These are phyloP conservation scores for Syrrhaptes paradoxus DNA, from an alignment of 2,113 vertebrate species.

Conservation along the genomic window DNA sequence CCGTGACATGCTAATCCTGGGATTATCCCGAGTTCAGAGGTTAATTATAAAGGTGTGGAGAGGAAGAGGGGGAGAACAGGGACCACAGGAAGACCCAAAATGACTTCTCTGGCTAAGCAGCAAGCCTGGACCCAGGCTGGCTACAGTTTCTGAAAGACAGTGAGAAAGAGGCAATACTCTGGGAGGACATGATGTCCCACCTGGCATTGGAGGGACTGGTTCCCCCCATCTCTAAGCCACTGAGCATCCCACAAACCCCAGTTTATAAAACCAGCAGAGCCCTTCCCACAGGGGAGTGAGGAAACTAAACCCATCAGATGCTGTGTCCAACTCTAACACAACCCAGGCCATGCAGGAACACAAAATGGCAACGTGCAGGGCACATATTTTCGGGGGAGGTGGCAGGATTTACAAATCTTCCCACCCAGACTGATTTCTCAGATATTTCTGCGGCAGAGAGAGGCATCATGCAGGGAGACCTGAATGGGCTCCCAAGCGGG, in stretches of 20 bases:
- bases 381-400: not conserved
- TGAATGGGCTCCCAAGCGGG: not conserved
- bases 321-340: not conserved
- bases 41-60: slow-evolving; percentile 54
- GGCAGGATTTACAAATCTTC: not conserved
- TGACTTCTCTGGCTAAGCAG: not conserved
- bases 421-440: slow-evolving; percentile 24
- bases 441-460: not conserved
- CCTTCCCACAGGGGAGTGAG: not conserved
- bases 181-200: not conserved
- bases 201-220: not conserved
- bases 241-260: not conserved
- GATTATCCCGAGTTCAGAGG: slow-evolving; percentile 43
- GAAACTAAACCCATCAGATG: not conserved
- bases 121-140: not conserved
- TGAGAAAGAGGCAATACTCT: not conserved
- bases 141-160: not conserved
- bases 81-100: not conserved
- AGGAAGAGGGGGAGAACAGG: not conserved
- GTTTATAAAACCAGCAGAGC: not conserved
- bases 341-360: not conserved
- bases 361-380: not conserved
- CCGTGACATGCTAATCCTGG: not conserved
- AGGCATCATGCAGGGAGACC: not conserved
- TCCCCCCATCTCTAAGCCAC: not conserved